Conservation (phyloP, 1,140 invertebrate species). For the Lucilia cuprina region DNA sequence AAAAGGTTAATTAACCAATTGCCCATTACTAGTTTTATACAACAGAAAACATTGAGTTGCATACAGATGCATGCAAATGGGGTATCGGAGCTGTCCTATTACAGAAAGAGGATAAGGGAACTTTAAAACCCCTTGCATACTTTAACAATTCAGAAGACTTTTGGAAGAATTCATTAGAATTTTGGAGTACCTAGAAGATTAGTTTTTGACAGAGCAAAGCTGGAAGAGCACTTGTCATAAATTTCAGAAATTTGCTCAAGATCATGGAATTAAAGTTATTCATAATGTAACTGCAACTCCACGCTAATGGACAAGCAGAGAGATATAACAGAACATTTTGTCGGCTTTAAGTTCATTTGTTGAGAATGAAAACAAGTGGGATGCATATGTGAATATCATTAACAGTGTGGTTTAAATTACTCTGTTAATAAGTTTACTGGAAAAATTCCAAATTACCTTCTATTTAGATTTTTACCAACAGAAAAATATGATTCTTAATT, state of each 20-base stretch:
- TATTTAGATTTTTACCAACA: conserved; percentile 32
- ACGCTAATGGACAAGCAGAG: too few species aligned
- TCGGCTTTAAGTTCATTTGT: not conserved
- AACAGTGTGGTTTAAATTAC: conserved; percentile 33
- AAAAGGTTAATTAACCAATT: not conserved
- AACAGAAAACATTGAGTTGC: not conserved
- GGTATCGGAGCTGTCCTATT: not conserved
- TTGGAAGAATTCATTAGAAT: too few species aligned
- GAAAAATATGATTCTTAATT: too few species aligned
- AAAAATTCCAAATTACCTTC: conserved; percentile 29
- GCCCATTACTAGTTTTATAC: not conserved
- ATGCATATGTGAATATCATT: not conserved
- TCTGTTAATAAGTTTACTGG: conserved; percentile 20
- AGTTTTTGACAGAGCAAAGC: too few species aligned
- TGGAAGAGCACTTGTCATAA: too few species aligned
- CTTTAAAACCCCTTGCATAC: too few species aligned
- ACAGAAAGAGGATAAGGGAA: too few species aligned
- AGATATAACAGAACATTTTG: not conserved
- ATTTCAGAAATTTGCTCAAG: too few species aligned
- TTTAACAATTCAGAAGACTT: too few species aligned
- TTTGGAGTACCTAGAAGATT: too few species aligned
- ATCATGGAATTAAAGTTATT: too few species aligned
- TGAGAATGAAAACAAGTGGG: not conserved
- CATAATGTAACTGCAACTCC: too few species aligned
- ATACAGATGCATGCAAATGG: not conserved